These are phyloP conservation scores for Pogonophryne albipinna DNA, from an alignment of 2,797 vertebrate species.

Conservation along the genomic window DNA sequence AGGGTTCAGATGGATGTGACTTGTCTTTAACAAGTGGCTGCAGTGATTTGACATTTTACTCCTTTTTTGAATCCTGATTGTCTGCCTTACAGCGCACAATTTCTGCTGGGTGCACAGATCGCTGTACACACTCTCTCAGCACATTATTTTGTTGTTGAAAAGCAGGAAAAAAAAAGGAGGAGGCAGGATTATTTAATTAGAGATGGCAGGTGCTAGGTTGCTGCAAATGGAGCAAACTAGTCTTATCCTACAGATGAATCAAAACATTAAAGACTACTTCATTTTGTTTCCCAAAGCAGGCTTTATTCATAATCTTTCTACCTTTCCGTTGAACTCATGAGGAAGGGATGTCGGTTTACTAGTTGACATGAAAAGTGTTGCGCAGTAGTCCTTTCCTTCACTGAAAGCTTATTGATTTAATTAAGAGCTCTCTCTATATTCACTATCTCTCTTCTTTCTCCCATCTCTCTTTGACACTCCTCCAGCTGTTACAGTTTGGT, in stretches of 20 bases:
- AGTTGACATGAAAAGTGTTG: constrained; percentile 33
- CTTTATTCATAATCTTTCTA: background rate
- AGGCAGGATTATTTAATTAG: constrained; percentile 36
- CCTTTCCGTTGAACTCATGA: constrained; percentile 21
- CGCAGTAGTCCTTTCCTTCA: constrained; percentile 22
- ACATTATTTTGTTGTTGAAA: constrained; percentile 41
- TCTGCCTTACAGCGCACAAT: constrained; percentile 46
- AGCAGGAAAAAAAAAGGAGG: constrained; percentile 27
- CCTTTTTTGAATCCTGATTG: constrained; percentile 20
- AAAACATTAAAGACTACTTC: background rate
- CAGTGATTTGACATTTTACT: constrained; percentile 73
- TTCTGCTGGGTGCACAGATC: constrained; percentile 57
- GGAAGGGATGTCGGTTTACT: constrained; percentile 32
- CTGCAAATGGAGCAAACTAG: background rate
- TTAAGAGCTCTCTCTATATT: constrained; percentile 22
- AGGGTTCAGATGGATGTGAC: constrained; percentile 67
- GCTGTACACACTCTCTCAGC: constrained; percentile 43
- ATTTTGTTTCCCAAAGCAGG: constrained; percentile 6
- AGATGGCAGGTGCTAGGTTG: background rate
- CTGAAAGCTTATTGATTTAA: constrained; percentile 70
- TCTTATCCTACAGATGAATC: background rate
- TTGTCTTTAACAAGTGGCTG: constrained; percentile 57
- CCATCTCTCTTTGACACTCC: constrained; percentile 7
- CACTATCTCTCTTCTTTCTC: constrained; percentile 2
- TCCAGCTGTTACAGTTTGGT: constrained; percentile 5